Evolutionary conservation across 2,797 vertebrate species (phyloP), one percentile per base, ranked within the genome.

Genomic region (Paratrypauchen microcephalus): DNA sequence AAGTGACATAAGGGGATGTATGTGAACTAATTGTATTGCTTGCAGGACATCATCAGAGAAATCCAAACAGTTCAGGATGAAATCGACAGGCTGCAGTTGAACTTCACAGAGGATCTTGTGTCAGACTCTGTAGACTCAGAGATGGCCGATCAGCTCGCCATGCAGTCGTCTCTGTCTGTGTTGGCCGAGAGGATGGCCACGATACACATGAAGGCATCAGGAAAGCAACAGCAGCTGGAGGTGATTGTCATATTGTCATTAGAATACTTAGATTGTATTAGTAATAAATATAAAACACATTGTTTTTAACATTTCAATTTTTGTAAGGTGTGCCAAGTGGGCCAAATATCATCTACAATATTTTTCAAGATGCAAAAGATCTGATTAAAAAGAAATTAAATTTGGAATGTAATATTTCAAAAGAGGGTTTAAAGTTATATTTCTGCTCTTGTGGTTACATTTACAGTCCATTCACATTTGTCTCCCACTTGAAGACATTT

Each of bases 121-220:
- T 92, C 93, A 0, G 90, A 94, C 28, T 83, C 88, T 0, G 86
- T 91, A 24, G 96, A 98, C 67, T 85, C 93, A 0, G 97, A 97
- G 82, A 70, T 86, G 79, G 88, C 88, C 0, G 84, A 98, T 78
- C 97, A 95, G 83, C 90, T 97, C 76, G 96, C 96, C 50, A 83
- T 98, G 86, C 96, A 96, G 80, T 97, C 97, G 59, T 98, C 96
- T 0, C 96, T 99, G 4, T 95, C 94, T 0, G 96, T 99, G 62
- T 80, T 99, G 72, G 96, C 94, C 0, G 96, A 99, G 80, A 87
- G 98, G 52, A 98, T 99, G 96, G 95, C 97, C 83, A 99, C 97
- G 50, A 99, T 99, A 86, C 94, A 92, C 77, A 98, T 98, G 97
- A 99, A 98, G 80, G 97, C 97, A 0, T 93, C 95, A 0, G 97